phyloP scores from a whole-genome alignment of 2,113 vertebrate genomes.

The Hirundichthys speculiger region DNA sequence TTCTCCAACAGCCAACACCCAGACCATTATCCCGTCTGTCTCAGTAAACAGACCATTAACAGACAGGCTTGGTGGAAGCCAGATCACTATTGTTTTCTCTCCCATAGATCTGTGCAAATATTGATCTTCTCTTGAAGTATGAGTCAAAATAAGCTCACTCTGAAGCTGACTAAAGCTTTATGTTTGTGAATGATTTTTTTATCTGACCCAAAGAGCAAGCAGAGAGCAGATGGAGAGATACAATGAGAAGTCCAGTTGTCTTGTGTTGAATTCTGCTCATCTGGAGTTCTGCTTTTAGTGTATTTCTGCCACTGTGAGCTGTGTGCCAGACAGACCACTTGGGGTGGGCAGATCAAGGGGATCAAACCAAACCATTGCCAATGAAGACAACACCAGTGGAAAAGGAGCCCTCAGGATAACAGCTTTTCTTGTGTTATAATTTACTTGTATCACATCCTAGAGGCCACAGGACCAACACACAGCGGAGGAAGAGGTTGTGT shows the following conservation, averaged over 20 bases:
- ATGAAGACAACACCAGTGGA: conserved; percentile 36
- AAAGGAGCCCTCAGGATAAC: conserved; percentile 49
- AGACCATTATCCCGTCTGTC: conserved; percentile 76
- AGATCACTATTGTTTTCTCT: conserved; percentile 78
- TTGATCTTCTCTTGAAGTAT: conserved; percentile 78
- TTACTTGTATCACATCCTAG: conserved; percentile 58
- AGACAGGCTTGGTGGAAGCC: conserved; percentile 69
- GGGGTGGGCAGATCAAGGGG: conserved; percentile 1
- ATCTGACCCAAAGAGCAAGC: conserved; percentile 47
- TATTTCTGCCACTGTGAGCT: conserved; percentile 56
- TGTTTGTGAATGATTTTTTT: conserved; percentile 65
- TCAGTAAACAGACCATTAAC: conserved; percentile 80
- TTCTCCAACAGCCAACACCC: conserved; percentile 66
- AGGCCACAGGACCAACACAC: conserved; percentile 23
- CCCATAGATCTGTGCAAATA: conserved; percentile 80
- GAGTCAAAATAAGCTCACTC: conserved; percentile 69
- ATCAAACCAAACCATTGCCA: conserved; percentile 26
- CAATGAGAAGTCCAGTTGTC: conserved; percentile 35
- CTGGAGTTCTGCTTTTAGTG: conserved; percentile 53
- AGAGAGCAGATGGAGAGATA: conserved; percentile 37
- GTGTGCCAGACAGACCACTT: conserved; percentile 49
- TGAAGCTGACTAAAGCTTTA: conserved; percentile 69
- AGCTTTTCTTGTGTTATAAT: conserved; percentile 26
- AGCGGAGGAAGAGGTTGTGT: conserved; percentile 44
- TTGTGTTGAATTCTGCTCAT: conserved; percentile 49